Conservation (phyloP, 2,113 vertebrate species). For the Gnathonemus longibarbis region DNA sequence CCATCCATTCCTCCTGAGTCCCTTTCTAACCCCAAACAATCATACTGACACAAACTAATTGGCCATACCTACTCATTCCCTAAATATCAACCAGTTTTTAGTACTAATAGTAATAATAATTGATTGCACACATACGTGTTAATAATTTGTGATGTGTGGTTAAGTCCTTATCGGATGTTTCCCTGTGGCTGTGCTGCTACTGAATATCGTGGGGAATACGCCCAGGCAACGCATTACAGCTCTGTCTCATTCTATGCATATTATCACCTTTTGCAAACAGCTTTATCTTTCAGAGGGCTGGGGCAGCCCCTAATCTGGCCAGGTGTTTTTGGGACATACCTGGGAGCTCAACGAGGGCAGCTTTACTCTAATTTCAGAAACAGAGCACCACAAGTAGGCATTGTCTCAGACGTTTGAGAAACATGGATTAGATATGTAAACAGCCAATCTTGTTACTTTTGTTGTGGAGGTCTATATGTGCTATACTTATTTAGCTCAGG, state of each 20-base stretch:
- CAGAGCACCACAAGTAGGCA: not conserved
- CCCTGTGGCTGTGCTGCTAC: not conserved
- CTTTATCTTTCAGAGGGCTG: not conserved
- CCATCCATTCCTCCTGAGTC: conserved; percentile 22
- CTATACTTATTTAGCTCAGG: not conserved
- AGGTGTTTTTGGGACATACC: conserved; percentile 18
- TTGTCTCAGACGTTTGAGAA: not conserved
- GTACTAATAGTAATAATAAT: not conserved
- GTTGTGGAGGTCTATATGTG: not conserved
- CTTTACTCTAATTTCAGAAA: not conserved
- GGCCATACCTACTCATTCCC: not conserved
- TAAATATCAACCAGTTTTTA: not conserved
- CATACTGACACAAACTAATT: conserved; percentile 24
- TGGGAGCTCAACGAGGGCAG: not conserved
- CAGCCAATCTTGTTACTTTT: not conserved
- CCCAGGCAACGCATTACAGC: not conserved
- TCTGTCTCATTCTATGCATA: not conserved
- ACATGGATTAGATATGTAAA: not conserved
- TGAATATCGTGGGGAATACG: not conserved
- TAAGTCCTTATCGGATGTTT: not conserved
- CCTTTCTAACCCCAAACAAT: not conserved
- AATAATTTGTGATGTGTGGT: not conserved
- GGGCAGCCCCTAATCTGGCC: not conserved
- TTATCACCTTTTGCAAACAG: not conserved
- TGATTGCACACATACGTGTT: not conserved